Evolutionary conservation across 23 tunicate species (phyloP).

Genomic region (Styela plicata): DNA sequence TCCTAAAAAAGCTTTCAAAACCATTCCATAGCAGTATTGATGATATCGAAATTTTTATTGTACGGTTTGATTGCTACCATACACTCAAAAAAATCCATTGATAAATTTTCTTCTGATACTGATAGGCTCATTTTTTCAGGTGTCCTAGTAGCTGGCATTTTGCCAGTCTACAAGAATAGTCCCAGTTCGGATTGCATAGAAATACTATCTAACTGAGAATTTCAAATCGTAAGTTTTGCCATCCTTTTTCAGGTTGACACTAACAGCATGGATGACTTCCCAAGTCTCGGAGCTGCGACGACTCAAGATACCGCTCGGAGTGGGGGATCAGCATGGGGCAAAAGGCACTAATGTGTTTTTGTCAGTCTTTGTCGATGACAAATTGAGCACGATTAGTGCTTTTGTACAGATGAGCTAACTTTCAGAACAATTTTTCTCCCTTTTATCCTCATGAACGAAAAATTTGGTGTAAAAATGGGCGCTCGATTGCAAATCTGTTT

Average conservation of each 20-base stretch:
- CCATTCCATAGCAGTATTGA: too few relatives aligned
- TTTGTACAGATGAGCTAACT: not conserved
- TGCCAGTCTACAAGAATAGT: too few relatives aligned
- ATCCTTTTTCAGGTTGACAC: conserved; percentile 66
- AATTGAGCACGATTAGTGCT: too few relatives aligned
- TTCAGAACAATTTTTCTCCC: not conserved
- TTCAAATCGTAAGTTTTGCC: not conserved
- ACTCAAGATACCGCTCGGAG: not conserved
- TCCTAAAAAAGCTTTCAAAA: too few relatives aligned
- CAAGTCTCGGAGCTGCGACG: conserved; percentile 57
- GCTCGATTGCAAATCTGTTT: too few relatives aligned
- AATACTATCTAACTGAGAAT: not conserved
- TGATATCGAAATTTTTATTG: too few relatives aligned
- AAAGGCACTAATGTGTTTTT: conserved; percentile 6
- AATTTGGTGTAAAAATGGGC: too few relatives aligned
- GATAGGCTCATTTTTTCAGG: not conserved
- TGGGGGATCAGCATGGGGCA: conserved; percentile 30
- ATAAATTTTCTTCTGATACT: not conserved
- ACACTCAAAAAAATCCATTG: too few relatives aligned
- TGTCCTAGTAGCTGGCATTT: too few relatives aligned
- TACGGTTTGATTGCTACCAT: too few relatives aligned
- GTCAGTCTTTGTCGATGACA: not conserved
- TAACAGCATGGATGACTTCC: conserved; percentile 96
- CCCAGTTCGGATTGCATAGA: too few relatives aligned
- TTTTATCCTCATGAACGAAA: not conserved